Evolutionary conservation across 2,113 vertebrate species (phyloP), one percentile per base, ranked within the genome.

Genomic region (Rhipidura dahli): DNA sequence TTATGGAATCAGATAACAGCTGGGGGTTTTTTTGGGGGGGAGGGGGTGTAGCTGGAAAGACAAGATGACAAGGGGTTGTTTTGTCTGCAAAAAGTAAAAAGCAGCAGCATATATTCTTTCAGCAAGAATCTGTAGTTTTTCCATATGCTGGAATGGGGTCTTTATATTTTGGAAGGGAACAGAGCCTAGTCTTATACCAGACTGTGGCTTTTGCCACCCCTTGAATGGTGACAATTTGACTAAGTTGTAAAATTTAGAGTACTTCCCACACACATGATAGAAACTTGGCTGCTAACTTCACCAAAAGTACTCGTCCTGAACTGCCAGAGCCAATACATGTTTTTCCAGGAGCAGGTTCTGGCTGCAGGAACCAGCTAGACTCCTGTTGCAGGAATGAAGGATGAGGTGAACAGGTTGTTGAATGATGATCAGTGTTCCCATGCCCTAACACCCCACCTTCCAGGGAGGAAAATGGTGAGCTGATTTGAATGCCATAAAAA

Each of bases 241-340:
- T 85, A 30, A 93, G 26, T 86, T 95, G 2, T 37, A 49, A 86
- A 63, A 94, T 91, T 85, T 69, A 69, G 47, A 93, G 51, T 91
- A 70, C 90, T 95, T 96, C 90, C 90, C 82, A 87, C 84, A 87
- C 78, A 82, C 27, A 68, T 75, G 68, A 96, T 95, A 88, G 95
- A 89, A 94, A 94, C 86, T 94, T 96, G 94, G 86, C 94, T 94
- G 86, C 56, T 89, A 65, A 49, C 75, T 84, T 95, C 71, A 82
- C 51, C 70, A 27, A 84, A 94, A 94, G 44, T 10, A 22, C 80
- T 94, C 13, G 2, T 93, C 83, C 83, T 89, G 72, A 93, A 2
- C 83, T 91, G 82, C 91, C 80, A 63, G 68, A 92, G 39, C 69
- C 17, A 4, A n/a, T 60, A 53, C 8, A 2, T 54, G 40, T 37